Base-by-base conservation (phyloP, 1,140 invertebrate species). In the Atta cephalotes region DNA sequence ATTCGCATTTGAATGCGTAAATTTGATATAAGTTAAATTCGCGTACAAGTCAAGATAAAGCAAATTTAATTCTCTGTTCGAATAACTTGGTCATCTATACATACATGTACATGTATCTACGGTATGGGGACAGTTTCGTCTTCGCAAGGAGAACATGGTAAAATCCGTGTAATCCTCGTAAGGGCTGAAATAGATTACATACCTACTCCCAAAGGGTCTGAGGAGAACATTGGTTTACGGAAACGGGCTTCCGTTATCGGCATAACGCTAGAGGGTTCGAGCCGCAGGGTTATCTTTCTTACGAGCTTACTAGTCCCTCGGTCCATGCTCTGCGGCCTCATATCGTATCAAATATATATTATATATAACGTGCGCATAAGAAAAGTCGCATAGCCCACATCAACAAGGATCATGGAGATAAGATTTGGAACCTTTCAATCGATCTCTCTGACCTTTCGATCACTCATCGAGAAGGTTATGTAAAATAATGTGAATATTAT, bases 161-260 rank as follows among this genome's bases (percentile, higher is more conserved):
- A 89, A 88, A 86, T 86, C 84, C 87, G 78, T 60, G 84, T 92
- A 91, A 92, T 91, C 89, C 91, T 56, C 66, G 87, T 63, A 90
- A 89, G 90, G 89, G 84, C 85, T 85, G 86, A 87, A 89, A 91
- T 90, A 87, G 90, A 91, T 91, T 81, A 90, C 89, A 65, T 80
- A 87, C 81, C 35, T 66, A 56, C 62, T 78, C 70, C 78, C 84
- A 21, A 60, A 85, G 89, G 87, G 72, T 79, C 51, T 68, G 49
- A 39, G 49, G 72, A 84, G 90, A 89, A 88, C 90, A 92, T 90
- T 89, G 89, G 86, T 92, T 92, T 88, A 90, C 68, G 91, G 71
- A 90, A 92, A 87, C 85, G 89, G 89, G 81, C 86, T 91, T 92
- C 68, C 91, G 91, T 92, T 92, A 91, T 92, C 91, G 88, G 88